Percentiles rank a stretch among this genome's conserved stretches.
Conservation (phyloP, 2,113 vertebrate genomes). For the Aramus guarauna region DNA sequence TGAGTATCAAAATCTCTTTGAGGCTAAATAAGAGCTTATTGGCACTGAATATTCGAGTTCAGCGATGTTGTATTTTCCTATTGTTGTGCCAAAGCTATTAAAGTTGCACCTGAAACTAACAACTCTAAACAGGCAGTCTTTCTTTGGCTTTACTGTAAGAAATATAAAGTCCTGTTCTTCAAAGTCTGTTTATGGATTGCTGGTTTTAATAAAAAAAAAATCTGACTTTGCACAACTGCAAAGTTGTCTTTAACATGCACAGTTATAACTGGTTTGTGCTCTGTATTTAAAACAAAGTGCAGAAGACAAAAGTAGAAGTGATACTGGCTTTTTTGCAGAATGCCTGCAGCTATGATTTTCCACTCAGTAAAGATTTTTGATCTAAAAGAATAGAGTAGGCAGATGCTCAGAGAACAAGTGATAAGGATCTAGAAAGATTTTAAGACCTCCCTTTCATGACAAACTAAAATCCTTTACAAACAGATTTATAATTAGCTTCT, state of each 20-base stretch:
- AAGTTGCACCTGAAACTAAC: constrained; percentile 25
- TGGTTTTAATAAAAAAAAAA: neutral
- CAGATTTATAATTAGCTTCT: neutral
- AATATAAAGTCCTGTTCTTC: constrained; percentile 21
- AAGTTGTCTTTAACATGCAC: neutral
- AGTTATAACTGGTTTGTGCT: neutral
- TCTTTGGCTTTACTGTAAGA: neutral
- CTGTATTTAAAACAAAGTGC: neutral
- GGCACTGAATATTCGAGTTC: neutral
- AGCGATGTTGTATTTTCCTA: constrained; percentile 48
- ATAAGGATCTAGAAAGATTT: neutral
- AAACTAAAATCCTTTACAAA: neutral
- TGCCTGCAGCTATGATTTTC: neutral
- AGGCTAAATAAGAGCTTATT: constrained; percentile 1
- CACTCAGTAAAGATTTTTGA: neutral
- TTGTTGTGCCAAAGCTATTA: constrained; percentile 49
- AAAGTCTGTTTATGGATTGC: neutral
- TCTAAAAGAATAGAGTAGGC: neutral
- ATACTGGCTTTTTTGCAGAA: neutral
- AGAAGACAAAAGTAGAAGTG: neutral
- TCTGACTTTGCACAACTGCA: neutral
- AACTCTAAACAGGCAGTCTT: neutral
- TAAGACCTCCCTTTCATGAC: neutral
- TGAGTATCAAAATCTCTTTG: constrained; percentile 5
- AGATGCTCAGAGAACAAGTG: neutral